Base-by-base conservation (phyloP, 2,888 invertebrate genomes). In the Drosophila planitibia region DNA sequence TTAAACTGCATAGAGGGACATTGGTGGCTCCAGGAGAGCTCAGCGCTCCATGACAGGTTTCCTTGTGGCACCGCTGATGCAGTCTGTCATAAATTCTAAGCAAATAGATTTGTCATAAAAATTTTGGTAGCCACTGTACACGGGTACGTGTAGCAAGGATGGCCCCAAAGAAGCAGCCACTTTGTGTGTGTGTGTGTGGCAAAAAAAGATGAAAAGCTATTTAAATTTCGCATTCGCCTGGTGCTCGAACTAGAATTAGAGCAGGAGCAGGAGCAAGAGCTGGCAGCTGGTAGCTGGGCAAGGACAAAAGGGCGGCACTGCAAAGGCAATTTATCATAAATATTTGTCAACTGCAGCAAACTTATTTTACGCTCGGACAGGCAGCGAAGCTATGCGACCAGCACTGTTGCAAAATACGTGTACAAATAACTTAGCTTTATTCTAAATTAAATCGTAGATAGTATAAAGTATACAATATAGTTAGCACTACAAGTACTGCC, bases 321-420 rank as follows among this genome's bases (percentile, higher is more conserved):
- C 79, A 70, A 76, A 84, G 87, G 89, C 91, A 90, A 90, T 90
- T 91, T 91, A 90, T 91, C 90, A 90, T 89, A 86, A 88, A 91
- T 86, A 90, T 91, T 90, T 90, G 91, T 90, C 91, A 89, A 83
- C 65, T 83, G 82, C 78, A 85, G 90, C 79, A 79, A 84, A 81
- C 89, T 87, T 85, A 90, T 89, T 89, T 90, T 89, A 85, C 89
- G 87, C 82, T 90, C 79, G 83, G 76, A 64, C 83, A 74, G 75
- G 57, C 82, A 76, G 59, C 37, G 44, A 70, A 39, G 67, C 65
- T 49, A 67, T 74, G 70, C 65, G 63, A 61, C 70, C 68, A 66
- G 32, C 47, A 41, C 25, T 44, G n/a, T 35, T 30, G n/a, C 64
- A 49, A 64, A 59, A 35, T 30, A 66, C 32, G 32, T 58, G 35